Conservation (phyloP, 2,113 vertebrate genomes). For the Oceanodroma tethys region DNA sequence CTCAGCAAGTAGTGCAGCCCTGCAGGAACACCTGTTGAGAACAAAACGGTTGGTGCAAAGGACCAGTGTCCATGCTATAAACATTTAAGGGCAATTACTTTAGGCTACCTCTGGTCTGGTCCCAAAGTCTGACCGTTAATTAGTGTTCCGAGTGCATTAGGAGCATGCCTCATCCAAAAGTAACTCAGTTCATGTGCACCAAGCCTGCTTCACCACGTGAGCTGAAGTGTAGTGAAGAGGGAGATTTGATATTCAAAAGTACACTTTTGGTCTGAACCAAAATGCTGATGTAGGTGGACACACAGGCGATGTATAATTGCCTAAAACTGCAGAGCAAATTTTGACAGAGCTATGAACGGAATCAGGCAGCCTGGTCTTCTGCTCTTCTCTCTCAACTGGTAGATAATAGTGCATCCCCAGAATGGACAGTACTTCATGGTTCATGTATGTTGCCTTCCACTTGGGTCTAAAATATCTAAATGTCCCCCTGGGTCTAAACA, state of each 20-base stretch:
- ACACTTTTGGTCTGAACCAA: neutral
- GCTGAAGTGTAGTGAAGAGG: neutral
- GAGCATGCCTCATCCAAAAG: neutral
- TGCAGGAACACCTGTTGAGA: neutral
- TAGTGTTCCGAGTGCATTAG: neutral
- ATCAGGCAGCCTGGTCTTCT: neutral
- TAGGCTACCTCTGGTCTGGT: neutral
- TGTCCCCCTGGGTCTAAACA: neutral
- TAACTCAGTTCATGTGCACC: neutral
- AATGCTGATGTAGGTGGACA: neutral
- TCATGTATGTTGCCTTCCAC: accelerated
- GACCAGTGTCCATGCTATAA: neutral
- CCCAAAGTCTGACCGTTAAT: neutral
- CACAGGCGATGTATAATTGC: neutral
- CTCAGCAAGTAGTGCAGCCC: neutral
- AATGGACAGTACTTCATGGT: neutral
- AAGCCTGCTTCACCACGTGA: neutral
- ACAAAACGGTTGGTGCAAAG: neutral
- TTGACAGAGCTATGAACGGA: neutral
- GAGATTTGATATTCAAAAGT: neutral
- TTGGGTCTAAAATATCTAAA: neutral
- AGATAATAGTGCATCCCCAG: neutral
- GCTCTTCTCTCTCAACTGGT: neutral
- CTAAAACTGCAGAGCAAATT: neutral
- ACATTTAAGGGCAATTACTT: neutral